A percentile compares a stretch with the other conserved stretches of the same genome.
These are phyloP conservation scores for Apocheima hispidaria DNA, from an alignment of 2,888 invertebrate species.

Conservation along the genomic window DNA sequence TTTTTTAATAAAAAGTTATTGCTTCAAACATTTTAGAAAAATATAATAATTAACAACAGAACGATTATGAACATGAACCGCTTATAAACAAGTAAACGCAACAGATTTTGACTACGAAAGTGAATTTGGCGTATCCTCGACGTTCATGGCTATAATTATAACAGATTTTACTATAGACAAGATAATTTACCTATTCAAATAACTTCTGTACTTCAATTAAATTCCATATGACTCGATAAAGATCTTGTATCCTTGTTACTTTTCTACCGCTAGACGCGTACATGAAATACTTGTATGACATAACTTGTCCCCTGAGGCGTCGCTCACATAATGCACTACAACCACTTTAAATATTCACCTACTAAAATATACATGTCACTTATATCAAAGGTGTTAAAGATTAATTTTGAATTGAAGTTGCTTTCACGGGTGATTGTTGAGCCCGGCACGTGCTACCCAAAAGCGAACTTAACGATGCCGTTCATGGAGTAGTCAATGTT, in stretches of 20 bases:
- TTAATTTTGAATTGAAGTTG: conserved; percentile 16
- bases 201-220: conserved; percentile 65
- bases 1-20: too few relatives aligned
- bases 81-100: too few relatives aligned
- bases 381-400: conserved; percentile 28
- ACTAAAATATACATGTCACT: conserved; percentile 9
- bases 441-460: conserved; percentile 55
- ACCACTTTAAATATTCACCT: conserved; percentile 46
- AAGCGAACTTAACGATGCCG: conserved; percentile 57
- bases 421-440: conserved; percentile 32
- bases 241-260: conserved; percentile 83
- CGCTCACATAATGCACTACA: conserved; percentile 64
- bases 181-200: conserved; percentile 49
- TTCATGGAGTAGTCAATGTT: conserved; percentile 46
- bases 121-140: too few relatives aligned
- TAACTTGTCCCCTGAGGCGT: conserved; percentile 77
- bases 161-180: neutral
- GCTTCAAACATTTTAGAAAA: too few relatives aligned
- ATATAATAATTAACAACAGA: too few relatives aligned
- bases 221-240: conserved; percentile 67
- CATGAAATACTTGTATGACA: conserved; percentile 77
- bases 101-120: too few relatives aligned
- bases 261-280: conserved; percentile 72
- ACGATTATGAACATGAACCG: too few relatives aligned
- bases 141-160: neutral